Evolutionary conservation across 2,888 invertebrate genomes (phyloP), one percentile per base, ranked within the genome.

Genomic region (Mylabris sibirica): DNA sequence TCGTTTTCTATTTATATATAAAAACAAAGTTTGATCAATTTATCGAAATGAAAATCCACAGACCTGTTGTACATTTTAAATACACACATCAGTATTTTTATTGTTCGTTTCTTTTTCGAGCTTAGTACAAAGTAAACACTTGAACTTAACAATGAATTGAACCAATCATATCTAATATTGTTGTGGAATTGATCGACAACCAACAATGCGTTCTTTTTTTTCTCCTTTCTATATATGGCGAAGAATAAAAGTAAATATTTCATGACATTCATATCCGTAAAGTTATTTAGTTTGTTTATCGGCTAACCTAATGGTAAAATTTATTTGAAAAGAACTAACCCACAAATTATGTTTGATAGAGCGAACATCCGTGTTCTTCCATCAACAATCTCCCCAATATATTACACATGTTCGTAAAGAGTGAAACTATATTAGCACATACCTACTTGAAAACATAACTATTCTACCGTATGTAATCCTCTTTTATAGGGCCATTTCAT

Each of bases 331-430:
- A 72, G 74, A 72, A 68, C 72, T 69, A 71, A 69, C 73, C 76
- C 72, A 74, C 75, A 75, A 76, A 72, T 72, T 74, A 73, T 75
- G 79, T 76, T 72, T 75, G 74, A 76, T 74, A 72, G 75, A 74
- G 77, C 79, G 78, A 75, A 80, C 80, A 80, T 80, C 80, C 79
- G 77, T 76, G 77, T 80, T 80, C 72, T 74, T 72, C 63, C 67
- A 57, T 26, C 70, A 67, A 60, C 62, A 26, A 49, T 57, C 66
- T 34, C 64, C 62, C 65, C 60, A 63, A 17, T 57, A 34, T 41
- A 62, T 49, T 49, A 49, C 49, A 62, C 67, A 67, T 64, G 70
- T 67, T 67, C 57, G 49, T 49, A 49, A 49, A 49, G 9, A 49
- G 20, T 20, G 12, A 49, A 49, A 70, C 57, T 44, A 66, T 67